Percentiles rank a stretch among this genome's conserved stretches.
Evolutionary conservation across 2,113 vertebrate species (phyloP).

Genomic region (Oceanodroma tethys): DNA sequence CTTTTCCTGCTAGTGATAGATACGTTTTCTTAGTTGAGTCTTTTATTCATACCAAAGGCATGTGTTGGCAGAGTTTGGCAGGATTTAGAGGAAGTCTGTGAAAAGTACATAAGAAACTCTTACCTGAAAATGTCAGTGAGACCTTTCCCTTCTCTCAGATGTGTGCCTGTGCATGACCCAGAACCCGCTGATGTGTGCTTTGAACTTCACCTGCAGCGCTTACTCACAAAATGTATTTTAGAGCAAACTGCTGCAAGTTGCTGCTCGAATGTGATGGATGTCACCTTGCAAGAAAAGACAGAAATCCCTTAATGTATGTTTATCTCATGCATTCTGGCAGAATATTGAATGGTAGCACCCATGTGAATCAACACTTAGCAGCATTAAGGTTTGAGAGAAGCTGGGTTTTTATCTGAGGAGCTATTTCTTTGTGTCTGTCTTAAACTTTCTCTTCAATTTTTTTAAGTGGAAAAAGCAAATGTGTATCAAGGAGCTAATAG

Average conservation of each 20-base stretch:
- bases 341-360: not conserved
- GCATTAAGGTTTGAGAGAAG: not conserved
- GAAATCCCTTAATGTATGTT: not conserved
- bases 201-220: not conserved
- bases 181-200: not conserved
- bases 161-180: not conserved
- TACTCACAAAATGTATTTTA: not conserved
- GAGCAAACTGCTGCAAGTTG: not conserved
- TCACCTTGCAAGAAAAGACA: not conserved
- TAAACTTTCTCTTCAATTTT: not conserved
- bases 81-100: not conserved
- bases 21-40: not conserved
- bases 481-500: not conserved
- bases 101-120: not conserved
- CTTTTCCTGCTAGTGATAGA: not conserved
- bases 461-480: not conserved
- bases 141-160: not conserved
- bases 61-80: slow-evolving; percentile 6
- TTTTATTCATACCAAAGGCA: not conserved
- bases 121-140: not conserved
- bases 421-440: not conserved
- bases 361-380: not conserved
- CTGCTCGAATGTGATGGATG: not conserved
- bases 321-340: not conserved
- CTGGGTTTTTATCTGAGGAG: not conserved